These are phyloP conservation scores for Nasua narica DNA, from an alignment of 2,797 vertebrate genomes.

Conservation along the genomic window DNA sequence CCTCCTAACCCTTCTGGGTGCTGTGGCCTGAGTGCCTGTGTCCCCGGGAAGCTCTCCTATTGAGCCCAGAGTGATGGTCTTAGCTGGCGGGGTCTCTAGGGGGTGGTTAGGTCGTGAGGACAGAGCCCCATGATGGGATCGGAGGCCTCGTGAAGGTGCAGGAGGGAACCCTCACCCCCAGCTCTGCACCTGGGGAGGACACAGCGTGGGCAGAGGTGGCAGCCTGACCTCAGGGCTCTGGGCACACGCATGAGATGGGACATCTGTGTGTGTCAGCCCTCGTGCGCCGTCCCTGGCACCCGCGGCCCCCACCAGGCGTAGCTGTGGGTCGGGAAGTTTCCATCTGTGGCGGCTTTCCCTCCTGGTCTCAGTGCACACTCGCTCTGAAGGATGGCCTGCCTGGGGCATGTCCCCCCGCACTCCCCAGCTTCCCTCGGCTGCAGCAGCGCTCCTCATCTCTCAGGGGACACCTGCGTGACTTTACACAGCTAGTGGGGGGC, in stretches of 20 bases:
- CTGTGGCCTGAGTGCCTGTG: not conserved
- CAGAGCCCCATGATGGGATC: not conserved
- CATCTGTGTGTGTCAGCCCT: not conserved
- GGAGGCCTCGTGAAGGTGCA: not conserved
- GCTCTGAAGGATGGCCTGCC: too few relatives aligned
- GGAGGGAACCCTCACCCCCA: not conserved
- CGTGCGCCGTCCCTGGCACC: too few relatives aligned
- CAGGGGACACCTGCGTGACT: not conserved
- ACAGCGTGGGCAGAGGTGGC: not conserved
- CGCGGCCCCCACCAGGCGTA: accelerated
- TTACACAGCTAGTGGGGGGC: not conserved
- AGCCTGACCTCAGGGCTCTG: not conserved
- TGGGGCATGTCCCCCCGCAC: accelerated
- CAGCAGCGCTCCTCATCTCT: too few relatives aligned
- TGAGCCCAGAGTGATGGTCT: not conserved
- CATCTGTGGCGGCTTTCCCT: too few relatives aligned
- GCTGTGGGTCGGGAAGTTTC: too few relatives aligned
- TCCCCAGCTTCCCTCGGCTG: not conserved
- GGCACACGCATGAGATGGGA: not conserved
- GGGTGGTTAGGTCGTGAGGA: not conserved
- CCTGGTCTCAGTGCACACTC: accelerated
- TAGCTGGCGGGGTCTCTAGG: not conserved
- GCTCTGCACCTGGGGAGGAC: not conserved
- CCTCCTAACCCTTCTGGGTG: not conserved
- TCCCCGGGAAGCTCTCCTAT: not conserved